Base-by-base conservation (phyloP, 1,140 invertebrate species). In the Drosophila virilis region DNA sequence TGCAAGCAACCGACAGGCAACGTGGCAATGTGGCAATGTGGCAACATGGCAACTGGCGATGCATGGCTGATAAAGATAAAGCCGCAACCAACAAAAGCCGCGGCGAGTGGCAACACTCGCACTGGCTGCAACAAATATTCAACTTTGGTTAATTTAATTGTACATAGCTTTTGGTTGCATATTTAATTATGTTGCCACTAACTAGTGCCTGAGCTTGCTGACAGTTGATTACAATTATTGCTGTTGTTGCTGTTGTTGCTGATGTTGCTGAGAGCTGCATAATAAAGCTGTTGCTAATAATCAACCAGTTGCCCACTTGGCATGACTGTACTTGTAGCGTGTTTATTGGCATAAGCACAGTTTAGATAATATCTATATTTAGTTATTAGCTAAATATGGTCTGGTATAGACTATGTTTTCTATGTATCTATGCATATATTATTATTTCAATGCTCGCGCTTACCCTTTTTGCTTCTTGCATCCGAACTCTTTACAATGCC, bases 141-240 rank as follows among this genome's bases (percentile, higher is more conserved):
- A 51, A 43, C 51, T 61, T n/a, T 50, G 66, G 72, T 75, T 88
- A 88, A 88, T 88, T 88, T 83, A 89, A 89, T 88, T 89, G 83
- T 88, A 77, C 79, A 86, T 88, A 79, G 76, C 88, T 88, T 88
- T 86, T 69, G 83, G 68, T 77, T 88, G 83, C 84, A 89, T 83
- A 77, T 69, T 80, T 80, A 88, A 88, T 88, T 88, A 83, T 86
- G 83, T 62, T 88, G 76, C 22, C 77, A 60, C 28, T 40, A 22
- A 37, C 57, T 51, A 61, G 37, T 8, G 48, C 3, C 32, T 62
- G 48, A 17, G 48, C 42, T 33, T 54, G 32, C 32, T 61, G 71
- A 45, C 46, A 61, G 54, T 45, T 72, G 37, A 50, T 64, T 70
- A 60, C 37, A 40, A 38, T 61, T 38, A 45, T 62, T 17, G 6